Percentiles rank a stretch among this genome's conserved stretches.
These are phyloP conservation scores for Halcyon chelicuti DNA, from an alignment of 2,797 vertebrate genomes.

Conservation along the genomic window DNA sequence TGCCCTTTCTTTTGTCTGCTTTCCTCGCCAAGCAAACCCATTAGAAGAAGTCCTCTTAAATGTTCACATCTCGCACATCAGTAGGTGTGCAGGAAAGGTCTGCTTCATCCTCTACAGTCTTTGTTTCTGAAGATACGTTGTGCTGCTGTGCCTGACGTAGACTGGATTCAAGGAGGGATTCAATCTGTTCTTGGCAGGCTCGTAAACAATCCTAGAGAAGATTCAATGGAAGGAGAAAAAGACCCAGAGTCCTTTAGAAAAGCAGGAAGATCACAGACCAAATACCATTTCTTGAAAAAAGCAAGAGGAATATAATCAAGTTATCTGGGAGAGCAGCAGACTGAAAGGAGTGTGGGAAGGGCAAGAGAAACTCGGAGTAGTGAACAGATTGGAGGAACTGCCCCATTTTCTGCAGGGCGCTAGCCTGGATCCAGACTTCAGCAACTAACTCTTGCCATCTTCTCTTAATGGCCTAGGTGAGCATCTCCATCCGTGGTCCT, in stretches of 20 bases:
- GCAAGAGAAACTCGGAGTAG: background rate
- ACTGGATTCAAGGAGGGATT: conserved; percentile 94
- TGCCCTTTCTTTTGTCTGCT: conserved; percentile 74
- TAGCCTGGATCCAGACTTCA: background rate
- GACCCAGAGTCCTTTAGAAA: conserved; percentile 58
- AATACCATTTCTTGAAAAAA: background rate
- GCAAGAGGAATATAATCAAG: background rate
- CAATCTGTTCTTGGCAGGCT: conserved; percentile 98
- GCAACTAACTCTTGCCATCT: background rate
- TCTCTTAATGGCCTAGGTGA: background rate
- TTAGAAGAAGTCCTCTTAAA: conserved; percentile 82
- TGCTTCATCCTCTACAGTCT: conserved; percentile 89
- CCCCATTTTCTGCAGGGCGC: background rate
- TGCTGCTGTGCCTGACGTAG: conserved; percentile 94
- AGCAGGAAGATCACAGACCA: background rate
- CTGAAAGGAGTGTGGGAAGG: background rate
- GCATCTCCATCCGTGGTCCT: background rate
- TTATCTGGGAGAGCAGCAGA: background rate
- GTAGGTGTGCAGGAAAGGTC: conserved; percentile 96
- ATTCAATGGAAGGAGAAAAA: conserved; percentile 21
- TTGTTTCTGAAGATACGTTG: conserved; percentile 86
- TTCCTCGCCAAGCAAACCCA: conserved; percentile 64
- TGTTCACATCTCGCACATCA: conserved; percentile 95
- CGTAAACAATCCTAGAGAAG: conserved; percentile 92
- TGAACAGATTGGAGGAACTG: rapidly evolving